phyloP scores from a whole-genome alignment of 1,140 invertebrate species.

The Drosophila busckii region DNA sequence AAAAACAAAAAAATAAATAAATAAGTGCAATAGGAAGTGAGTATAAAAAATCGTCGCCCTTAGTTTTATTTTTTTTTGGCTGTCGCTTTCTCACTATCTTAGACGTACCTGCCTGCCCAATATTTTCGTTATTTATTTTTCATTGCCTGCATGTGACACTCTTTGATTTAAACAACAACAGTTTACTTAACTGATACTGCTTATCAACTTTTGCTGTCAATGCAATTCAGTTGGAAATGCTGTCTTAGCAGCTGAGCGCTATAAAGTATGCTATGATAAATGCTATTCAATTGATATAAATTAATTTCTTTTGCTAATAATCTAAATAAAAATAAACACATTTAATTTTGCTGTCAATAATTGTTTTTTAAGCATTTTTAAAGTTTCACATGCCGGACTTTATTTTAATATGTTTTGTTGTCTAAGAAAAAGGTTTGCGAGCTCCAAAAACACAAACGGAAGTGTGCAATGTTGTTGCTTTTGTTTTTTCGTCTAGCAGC shows the following conservation, averaged over 20 bases:
- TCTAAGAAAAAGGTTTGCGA: too few species aligned
- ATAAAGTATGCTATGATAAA: too few species aligned
- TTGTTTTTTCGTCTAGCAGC: slow-evolving; percentile 2
- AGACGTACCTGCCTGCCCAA: slow-evolving; percentile 62
- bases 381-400: too few species aligned
- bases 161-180: slow-evolving; percentile 65
- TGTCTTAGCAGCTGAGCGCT: too few species aligned
- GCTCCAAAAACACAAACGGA: slow-evolving; percentile 32
- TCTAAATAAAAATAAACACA: too few species aligned
- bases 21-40: slow-evolving; percentile 50
- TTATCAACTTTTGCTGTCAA: slow-evolving; percentile 59
- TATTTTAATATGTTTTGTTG: too few species aligned
- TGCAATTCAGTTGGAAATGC: slow-evolving; percentile 44
- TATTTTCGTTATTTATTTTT: slow-evolving; percentile 59
- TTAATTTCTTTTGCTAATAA: too few species aligned
- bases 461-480: slow-evolving; percentile 34
- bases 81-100: slow-evolving; percentile 22
- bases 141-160: slow-evolving; percentile 42
- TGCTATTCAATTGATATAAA: too few species aligned
- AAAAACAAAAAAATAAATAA: slow-evolving; percentile 13
- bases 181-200: slow-evolving; percentile 66
- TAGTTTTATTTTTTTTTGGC: slow-evolving; percentile 39
- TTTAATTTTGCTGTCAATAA: too few species aligned
- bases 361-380: too few species aligned
- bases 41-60: slow-evolving; percentile 51